These are phyloP conservation scores for Fragum fragum DNA, from an alignment of 2,888 invertebrate genomes.

Conservation along the genomic window DNA sequence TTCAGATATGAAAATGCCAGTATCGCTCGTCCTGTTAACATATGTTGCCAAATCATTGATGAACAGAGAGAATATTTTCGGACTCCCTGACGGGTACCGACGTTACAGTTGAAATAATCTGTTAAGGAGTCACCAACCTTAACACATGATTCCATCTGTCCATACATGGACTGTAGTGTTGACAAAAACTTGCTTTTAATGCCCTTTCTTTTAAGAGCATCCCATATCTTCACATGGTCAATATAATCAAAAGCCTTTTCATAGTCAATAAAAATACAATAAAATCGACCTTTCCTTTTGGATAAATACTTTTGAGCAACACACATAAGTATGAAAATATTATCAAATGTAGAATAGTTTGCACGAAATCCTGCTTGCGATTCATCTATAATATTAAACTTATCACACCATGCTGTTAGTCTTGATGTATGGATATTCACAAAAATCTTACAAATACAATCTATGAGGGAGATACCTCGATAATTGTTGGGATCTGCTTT, in stretches of 20 bases:
- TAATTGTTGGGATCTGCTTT: slow-evolving; percentile 39
- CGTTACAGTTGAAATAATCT: slow-evolving; percentile 23
- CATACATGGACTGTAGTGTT: slow-evolving; percentile 23
- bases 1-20: slow-evolving; percentile 15
- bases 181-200: slow-evolving; percentile 8
- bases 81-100: slow-evolving; percentile 25
- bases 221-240: slow-evolving; percentile 15
- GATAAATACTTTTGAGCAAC: slow-evolving; percentile 23
- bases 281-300: slow-evolving; percentile 9
- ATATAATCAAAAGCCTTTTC: slow-evolving; percentile 22
- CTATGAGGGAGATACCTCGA: slow-evolving; percentile 43
- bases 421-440: not conserved
- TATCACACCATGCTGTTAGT: slow-evolving; percentile 12
- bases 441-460: slow-evolving; percentile 40
- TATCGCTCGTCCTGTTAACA: not conserved
- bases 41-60: slow-evolving; percentile 25
- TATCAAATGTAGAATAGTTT: slow-evolving; percentile 28
- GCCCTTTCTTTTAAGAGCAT: slow-evolving; percentile 20
- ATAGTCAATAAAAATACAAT: slow-evolving; percentile 25
- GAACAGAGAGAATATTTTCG: slow-evolving; percentile 18
- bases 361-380: slow-evolving; percentile 24
- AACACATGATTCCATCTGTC: slow-evolving; percentile 27
- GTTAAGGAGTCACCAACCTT: slow-evolving; percentile 19
- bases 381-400: slow-evolving; percentile 19
- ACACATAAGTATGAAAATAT: slow-evolving; percentile 15